Percentiles rank a stretch among this genome's conserved stretches.
phyloP scores from a whole-genome alignment of 2,113 vertebrate genomes.

The Erythrolamprus reginae region DNA sequence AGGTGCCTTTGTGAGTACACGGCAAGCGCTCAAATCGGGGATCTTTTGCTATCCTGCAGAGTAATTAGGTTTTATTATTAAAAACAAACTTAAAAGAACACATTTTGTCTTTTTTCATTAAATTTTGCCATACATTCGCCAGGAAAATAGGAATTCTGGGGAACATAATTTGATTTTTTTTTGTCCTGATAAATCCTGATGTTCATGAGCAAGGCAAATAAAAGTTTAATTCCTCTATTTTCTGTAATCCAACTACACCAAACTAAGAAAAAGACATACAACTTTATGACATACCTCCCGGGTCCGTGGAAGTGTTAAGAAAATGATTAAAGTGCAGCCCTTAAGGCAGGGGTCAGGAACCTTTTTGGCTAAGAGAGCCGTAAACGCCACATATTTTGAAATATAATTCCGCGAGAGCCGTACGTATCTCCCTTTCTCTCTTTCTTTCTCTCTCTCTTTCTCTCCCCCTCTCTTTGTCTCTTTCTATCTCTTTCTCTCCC shows the following conservation, averaged over 20 bases:
- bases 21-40: constrained; percentile 92
- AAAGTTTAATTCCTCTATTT: background rate
- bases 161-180: background rate
- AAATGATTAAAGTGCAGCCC: background rate
- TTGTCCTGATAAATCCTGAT: background rate
- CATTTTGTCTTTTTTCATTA: background rate
- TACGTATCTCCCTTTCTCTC: no score
- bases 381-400: no score
- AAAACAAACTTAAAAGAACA: background rate
- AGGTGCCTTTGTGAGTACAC: constrained; percentile 91
- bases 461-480: no score
- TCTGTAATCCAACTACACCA: background rate
- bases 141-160: background rate
- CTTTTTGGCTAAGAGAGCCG: no score
- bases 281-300: background rate
- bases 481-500: no score
- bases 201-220: background rate
- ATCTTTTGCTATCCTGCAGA: constrained; percentile 90
- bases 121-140: background rate
- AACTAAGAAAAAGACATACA: background rate
- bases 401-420: no score
- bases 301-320: background rate
- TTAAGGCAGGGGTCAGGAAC: no score
- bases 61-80: constrained; percentile 13
- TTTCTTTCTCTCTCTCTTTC: no score